Evolutionary conservation across 2,113 vertebrate species (phyloP), one percentile per base, ranked within the genome.

Genomic region (Rhinichthys klamathensis): DNA sequence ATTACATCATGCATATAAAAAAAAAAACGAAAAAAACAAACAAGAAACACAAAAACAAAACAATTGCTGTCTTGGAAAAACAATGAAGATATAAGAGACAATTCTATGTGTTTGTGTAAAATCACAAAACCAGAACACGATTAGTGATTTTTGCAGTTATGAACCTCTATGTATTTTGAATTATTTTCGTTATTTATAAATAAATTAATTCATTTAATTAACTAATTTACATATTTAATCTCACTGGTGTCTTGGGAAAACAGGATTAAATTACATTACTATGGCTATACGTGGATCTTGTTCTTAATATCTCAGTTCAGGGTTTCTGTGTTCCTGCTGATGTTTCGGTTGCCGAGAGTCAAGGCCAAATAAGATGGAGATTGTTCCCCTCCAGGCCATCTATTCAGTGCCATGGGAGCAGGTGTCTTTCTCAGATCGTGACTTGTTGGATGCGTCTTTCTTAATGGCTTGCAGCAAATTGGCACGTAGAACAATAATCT

Each of bases 401-500:
- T 30, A 30, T 30, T 30, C 30, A 30, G 30, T 30, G 30, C 1
- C 30, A 30, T n/a, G 35, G 18, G 70, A 44, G n/a, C 78, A 80
- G 58, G 38, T 46, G 78, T 80, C 58, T 21, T 80, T 46, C 38
- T 80, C 38, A 65, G n/a, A 25, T n/a, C 13, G 38, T 30, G 35
- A 80, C 58, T 63, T 80, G 58, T 63, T 80, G 78, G 78, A 46
- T 21, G 58, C 13, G 13, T 46, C 35, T 46, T 46, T 61, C 38
- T 63, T 80, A 30, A 65, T 21, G 38, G 58, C 78, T 27, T 15
- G 4, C 38, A 21, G 38, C 38, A 63, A 46, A 80, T 60, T 80
- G 78, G 58, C 77, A 61, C 35, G 21, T 16, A n/a, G 30, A 61
- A 79, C 77, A 25, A 79, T 60, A 60, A 13, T 79, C 77, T 56